phyloP scores from a whole-genome alignment of 2,797 vertebrate genomes.

The Eulemur rubriventer region DNA sequence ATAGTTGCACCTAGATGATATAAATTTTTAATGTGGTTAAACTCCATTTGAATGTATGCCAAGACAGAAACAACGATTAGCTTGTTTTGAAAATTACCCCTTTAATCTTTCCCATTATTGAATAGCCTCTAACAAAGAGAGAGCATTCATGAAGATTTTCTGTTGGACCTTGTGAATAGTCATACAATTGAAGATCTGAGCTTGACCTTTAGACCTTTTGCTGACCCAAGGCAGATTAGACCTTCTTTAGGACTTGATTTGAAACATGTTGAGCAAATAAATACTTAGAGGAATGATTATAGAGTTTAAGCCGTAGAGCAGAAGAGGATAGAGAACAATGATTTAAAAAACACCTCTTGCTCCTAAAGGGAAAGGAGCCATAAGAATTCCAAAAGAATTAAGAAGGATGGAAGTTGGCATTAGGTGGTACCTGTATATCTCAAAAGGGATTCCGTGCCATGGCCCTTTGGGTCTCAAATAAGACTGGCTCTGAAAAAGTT shows the following conservation, averaged over 20 bases:
- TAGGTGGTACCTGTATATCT: not conserved
- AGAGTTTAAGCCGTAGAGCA: not conserved
- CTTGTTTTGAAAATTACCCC: conserved; percentile 57
- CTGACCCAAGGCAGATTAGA: conserved; percentile 33
- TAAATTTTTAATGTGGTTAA: conserved; percentile 56
- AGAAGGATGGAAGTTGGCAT: not conserved
- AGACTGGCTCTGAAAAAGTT: not conserved
- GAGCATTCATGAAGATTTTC: conserved; percentile 89
- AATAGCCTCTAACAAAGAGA: conserved; percentile 82
- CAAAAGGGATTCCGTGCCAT: not conserved
- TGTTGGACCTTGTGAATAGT: conserved; percentile 84
- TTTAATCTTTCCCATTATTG: conserved; percentile 39
- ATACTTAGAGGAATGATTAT: not conserved
- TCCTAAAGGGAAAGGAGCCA: not conserved
- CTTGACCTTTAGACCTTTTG: not conserved
- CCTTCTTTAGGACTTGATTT: not conserved
- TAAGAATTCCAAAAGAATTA: not conserved
- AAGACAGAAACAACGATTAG: not conserved
- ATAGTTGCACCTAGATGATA: not conserved
- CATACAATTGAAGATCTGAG: conserved; percentile 88
- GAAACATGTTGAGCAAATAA: not conserved
- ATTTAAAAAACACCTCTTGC: not conserved
- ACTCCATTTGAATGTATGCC: conserved; percentile 42
- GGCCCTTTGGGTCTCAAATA: not conserved
- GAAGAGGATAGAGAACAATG: not conserved